Percentiles rank a stretch among this genome's conserved stretches.
phyloP scores from a whole-genome alignment of 2,113 vertebrate species.

The Ceyx margarethae region DNA sequence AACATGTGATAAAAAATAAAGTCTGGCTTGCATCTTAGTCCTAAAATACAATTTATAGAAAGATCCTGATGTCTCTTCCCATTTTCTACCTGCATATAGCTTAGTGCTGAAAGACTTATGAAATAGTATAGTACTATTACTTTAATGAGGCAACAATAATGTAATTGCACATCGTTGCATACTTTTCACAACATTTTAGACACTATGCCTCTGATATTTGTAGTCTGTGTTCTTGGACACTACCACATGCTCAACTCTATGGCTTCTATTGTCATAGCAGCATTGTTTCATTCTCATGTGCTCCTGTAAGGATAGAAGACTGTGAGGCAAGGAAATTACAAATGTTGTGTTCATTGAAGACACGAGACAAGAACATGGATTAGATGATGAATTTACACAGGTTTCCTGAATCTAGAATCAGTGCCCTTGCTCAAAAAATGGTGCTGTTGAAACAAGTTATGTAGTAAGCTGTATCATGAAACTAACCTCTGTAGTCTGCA shows the following conservation, averaged over 20 bases:
- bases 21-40: not conserved
- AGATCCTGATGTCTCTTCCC: not conserved
- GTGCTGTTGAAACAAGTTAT: conserved; percentile 49
- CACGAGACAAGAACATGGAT: not conserved
- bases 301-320: not conserved
- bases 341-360: not conserved
- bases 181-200: not conserved
- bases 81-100: not conserved
- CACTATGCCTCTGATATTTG: not conserved
- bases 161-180: rapidly evolving
- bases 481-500: not conserved
- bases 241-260: not conserved
- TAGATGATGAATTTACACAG: not conserved
- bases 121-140: not conserved
- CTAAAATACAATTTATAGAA: not conserved
- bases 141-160: not conserved
- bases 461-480: not conserved
- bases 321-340: not conserved
- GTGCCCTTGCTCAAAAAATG: not conserved
- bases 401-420: not conserved
- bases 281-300: rapidly evolving
- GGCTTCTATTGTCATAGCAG: not conserved
- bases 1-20: not conserved
- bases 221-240: not conserved
- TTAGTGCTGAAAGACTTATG: not conserved